Percentiles rank a stretch among this genome's conserved stretches.
Evolutionary conservation across 2,797 vertebrate genomes (phyloP).

Genomic region (Rhinichthys osculus): DNA sequence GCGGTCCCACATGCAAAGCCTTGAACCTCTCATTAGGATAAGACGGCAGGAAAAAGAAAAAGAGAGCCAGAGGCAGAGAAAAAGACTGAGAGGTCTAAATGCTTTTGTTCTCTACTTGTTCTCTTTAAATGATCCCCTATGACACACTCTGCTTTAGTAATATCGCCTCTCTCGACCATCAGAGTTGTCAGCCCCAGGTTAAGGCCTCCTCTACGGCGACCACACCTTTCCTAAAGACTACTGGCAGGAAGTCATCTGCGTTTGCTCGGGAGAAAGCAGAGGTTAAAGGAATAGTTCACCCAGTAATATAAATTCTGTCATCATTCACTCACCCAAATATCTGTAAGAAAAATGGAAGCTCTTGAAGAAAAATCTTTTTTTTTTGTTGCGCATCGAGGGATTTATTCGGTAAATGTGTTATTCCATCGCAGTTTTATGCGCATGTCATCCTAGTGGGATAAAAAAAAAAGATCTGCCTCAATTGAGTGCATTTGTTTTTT

Average conservation of each 20-base stretch:
- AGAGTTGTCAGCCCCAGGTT: constrained; percentile 31
- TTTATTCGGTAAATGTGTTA: too few species aligned
- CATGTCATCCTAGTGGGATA: too few species aligned
- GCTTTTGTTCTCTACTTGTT: constrained; percentile 26
- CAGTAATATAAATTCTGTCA: neutral
- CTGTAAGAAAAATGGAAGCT: too few species aligned
- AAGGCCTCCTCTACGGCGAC: neutral
- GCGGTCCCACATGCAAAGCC: constrained; percentile 45
- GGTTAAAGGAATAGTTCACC: neutral
- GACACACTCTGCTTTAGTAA: constrained; percentile 13
- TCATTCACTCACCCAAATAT: neutral
- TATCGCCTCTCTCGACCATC: constrained; percentile 3
- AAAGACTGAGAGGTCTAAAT: constrained; percentile 22
- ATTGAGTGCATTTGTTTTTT: too few species aligned
- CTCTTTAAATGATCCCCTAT: constrained; percentile 36
- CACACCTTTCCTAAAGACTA: constrained; percentile 26
- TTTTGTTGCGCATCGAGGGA: too few species aligned
- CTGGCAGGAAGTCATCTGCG: neutral
- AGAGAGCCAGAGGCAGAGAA: constrained; percentile 39
- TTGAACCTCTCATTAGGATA: constrained; percentile 41
- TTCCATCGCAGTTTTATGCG: too few species aligned
- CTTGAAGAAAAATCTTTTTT: too few species aligned
- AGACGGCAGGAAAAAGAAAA: constrained; percentile 29
- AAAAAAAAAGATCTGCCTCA: too few species aligned
- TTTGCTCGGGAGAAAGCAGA: neutral